These are phyloP conservation scores for Diarsia mendica DNA, from an alignment of 2,888 invertebrate species.

Conservation along the genomic window DNA sequence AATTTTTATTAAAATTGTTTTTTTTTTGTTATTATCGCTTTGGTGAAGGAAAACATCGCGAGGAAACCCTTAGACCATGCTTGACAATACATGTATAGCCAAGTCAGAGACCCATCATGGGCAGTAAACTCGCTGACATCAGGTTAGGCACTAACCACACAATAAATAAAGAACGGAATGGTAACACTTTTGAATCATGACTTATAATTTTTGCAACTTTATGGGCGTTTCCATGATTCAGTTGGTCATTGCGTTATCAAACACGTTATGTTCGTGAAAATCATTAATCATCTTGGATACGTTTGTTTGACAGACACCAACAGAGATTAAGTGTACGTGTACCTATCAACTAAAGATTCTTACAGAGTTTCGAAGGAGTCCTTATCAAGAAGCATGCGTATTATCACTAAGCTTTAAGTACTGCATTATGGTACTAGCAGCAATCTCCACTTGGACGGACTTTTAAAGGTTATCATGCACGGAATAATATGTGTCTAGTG, in stretches of 20 bases:
- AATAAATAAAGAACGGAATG: neutral
- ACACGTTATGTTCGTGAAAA: neutral
- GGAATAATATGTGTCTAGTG: neutral
- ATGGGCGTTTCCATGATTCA: neutral
- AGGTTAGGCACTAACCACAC: no score
- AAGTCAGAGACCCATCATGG: no score
- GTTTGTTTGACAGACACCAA: constrained; percentile 9
- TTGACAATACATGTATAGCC: no score
- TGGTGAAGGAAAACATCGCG: no score
- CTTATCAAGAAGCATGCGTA: neutral
- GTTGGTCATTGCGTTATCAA: neutral
- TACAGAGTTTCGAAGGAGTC: neutral
- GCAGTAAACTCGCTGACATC: no score
- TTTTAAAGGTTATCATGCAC: neutral
- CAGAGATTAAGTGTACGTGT: neutral
- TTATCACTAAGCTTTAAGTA: neutral
- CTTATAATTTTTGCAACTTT: neutral
- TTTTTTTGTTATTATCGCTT: no score
- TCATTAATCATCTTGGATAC: constrained; percentile 3
- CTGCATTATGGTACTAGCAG: neutral
- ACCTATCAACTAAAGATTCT: neutral
- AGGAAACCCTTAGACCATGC: no score
- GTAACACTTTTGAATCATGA: neutral
- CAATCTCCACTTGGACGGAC: neutral
- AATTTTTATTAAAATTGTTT: no score